Percentiles rank a stretch among this genome's conserved stretches.
Evolutionary conservation across 2,113 vertebrate species (phyloP).

Genomic region (Trinectes maculatus): DNA sequence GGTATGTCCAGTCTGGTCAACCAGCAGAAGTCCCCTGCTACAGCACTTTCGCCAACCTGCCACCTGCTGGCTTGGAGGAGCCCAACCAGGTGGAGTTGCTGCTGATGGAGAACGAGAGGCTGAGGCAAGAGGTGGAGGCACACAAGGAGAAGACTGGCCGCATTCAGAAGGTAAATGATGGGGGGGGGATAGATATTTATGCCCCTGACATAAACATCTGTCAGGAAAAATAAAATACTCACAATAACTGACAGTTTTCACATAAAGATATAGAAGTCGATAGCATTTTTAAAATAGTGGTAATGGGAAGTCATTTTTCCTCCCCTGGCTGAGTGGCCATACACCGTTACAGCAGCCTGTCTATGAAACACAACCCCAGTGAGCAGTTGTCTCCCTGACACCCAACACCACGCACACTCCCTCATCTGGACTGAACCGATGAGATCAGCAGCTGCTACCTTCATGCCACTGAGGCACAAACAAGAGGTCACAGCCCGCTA

Average conservation of each 20-base stretch:
- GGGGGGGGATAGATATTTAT: too few relatives aligned
- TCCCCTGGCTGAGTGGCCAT: neutral
- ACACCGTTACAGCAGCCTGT: conserved; percentile 55
- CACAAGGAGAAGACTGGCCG: conserved; percentile 86
- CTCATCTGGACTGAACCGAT: conserved; percentile 63
- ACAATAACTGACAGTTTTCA: neutral
- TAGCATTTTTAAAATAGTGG: neutral
- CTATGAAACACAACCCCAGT: conserved; percentile 64
- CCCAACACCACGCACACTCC: conserved; percentile 53
- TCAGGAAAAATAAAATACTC: neutral
- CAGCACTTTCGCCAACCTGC: conserved; percentile 72
- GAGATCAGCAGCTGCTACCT: conserved; percentile 72
- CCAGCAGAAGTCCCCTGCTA: conserved; percentile 76
- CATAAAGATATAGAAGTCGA: neutral
- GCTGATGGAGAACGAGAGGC: conserved; percentile 90
- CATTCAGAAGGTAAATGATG: conserved; percentile 96
- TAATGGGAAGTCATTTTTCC: conserved; percentile 18
- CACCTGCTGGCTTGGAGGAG: conserved; percentile 83
- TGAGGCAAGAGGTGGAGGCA: conserved; percentile 88
- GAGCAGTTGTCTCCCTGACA: conserved; percentile 62
- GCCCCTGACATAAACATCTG: neutral
- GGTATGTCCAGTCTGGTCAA: conserved; percentile 84
- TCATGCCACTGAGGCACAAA: conserved; percentile 50
- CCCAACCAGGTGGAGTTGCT: conserved; percentile 86
- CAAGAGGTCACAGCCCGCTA: conserved; percentile 65